These are phyloP conservation scores for Orientallactaga sibirica DNA, from an alignment of 2,797 vertebrate genomes.

Conservation along the genomic window DNA sequence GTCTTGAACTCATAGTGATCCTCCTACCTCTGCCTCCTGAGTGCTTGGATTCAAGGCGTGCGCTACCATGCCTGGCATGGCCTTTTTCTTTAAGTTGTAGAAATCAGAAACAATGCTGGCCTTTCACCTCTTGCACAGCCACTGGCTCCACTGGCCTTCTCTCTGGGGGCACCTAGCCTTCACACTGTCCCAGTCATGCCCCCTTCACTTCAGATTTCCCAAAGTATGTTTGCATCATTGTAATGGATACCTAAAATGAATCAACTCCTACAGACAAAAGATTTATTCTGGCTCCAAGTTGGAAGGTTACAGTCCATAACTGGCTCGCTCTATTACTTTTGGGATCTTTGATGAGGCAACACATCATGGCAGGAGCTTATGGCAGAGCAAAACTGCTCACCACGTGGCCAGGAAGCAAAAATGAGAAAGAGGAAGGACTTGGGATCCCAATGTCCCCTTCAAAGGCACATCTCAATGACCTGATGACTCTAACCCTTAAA, in stretches of 20 bases:
- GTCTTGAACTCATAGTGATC: no score
- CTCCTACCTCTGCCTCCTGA: no score
- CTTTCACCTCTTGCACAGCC: background rate
- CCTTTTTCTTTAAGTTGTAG: conserved; percentile 53
- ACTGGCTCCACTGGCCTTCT: background rate
- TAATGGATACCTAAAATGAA: background rate
- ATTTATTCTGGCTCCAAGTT: background rate
- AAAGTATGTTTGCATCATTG: background rate
- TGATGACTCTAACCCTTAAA: background rate
- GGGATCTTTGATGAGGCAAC: background rate
- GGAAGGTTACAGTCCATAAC: background rate
- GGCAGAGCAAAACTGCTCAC: background rate
- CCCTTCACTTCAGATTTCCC: background rate
- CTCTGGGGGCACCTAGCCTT: background rate
- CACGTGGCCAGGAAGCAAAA: background rate
- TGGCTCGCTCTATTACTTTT: background rate
- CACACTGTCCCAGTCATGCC: background rate
- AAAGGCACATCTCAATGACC: background rate
- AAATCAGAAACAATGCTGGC: conserved; percentile 45
- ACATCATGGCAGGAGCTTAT: background rate
- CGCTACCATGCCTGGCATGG: background rate
- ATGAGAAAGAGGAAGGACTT: background rate
- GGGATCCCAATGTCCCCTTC: background rate
- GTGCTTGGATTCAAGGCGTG: no score
- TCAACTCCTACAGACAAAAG: background rate